Evolutionary conservation across 2,888 invertebrate species (phyloP).

Genomic region (Norana najaformis): DNA sequence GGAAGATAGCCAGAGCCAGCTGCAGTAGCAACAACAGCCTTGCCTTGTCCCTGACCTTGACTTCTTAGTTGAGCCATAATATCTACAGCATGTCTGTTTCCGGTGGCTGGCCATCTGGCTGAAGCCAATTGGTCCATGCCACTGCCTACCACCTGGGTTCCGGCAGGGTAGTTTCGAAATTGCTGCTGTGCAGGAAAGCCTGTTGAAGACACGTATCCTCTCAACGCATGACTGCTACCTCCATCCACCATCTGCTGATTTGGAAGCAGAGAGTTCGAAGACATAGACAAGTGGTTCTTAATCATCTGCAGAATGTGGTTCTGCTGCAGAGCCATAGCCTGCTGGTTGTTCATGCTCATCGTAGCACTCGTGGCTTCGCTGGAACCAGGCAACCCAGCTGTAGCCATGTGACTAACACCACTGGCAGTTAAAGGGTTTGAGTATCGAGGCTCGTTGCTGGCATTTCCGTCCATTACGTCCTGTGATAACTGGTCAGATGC

Average conservation of each 20-base stretch:
- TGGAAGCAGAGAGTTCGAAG: neutral
- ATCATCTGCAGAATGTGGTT: constrained; percentile 1
- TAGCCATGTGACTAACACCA: constrained; percentile 3
- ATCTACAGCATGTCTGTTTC: neutral
- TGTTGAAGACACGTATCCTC: neutral
- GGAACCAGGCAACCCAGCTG: neutral
- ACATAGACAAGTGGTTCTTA: constrained; percentile 13
- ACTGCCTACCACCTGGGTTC: neutral
- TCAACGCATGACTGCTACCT: neutral
- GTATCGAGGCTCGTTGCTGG: constrained; percentile 13
- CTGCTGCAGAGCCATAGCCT: neutral
- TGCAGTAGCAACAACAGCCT: neutral
- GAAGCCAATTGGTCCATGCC: neutral
- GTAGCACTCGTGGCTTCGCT: neutral
- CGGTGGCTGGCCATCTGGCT: neutral
- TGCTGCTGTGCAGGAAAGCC: neutral
- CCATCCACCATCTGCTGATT: constrained; percentile 6
- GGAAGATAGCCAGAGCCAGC: neutral
- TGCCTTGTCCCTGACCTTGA: constrained; percentile 7
- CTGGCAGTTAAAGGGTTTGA: neutral
- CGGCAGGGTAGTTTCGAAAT: neutral
- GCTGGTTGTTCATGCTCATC: neutral
- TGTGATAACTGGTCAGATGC: neutral
- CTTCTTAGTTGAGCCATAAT: constrained; percentile 13
- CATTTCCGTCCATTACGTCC: neutral